Evolutionary conservation across 1,140 invertebrate genomes (phyloP).

Genomic region (Tribolium castaneum): DNA sequence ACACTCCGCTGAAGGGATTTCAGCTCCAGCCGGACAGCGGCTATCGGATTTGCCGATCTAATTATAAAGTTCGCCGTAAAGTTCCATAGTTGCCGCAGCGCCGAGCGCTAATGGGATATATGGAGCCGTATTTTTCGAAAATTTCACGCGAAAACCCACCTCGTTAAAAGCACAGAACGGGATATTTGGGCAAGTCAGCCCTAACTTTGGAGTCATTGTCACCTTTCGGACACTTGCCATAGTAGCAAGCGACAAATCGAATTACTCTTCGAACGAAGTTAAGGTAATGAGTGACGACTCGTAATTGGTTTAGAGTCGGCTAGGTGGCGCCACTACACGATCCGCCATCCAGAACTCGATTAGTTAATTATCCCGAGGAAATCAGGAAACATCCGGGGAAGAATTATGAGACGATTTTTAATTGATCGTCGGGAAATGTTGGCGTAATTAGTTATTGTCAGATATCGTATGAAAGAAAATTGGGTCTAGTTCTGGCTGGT

Average conservation of each 20-base stretch:
- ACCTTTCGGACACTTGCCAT: background rate
- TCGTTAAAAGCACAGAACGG: background rate
- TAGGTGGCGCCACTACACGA: slow-evolving; percentile 60
- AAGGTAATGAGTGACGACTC: slow-evolving; percentile 62
- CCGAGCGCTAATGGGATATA: slow-evolving; percentile 42
- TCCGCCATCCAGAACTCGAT: slow-evolving; percentile 59
- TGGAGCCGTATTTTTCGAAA: slow-evolving; percentile 24
- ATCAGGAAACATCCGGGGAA: background rate
- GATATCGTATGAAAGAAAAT: slow-evolving; percentile 9
- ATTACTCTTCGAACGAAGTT: slow-evolving; percentile 58
- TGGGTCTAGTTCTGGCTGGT: slow-evolving; percentile 14
- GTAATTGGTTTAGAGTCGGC: slow-evolving; percentile 61
- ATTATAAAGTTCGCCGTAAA: slow-evolving; percentile 49
- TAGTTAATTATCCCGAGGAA: slow-evolving; percentile 51
- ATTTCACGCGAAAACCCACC: slow-evolving; percentile 13
- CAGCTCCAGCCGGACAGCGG: slow-evolving; percentile 33
- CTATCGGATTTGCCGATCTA: slow-evolving; percentile 46
- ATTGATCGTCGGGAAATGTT: slow-evolving; percentile 22
- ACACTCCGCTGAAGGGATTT: slow-evolving; percentile 27
- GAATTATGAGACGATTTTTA: background rate
- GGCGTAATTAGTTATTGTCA: slow-evolving; percentile 13
- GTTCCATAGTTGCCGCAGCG: slow-evolving; percentile 34
- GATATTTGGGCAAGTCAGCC: background rate
- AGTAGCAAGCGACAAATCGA: slow-evolving; percentile 48
- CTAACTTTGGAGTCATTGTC: background rate